phyloP scores from a whole-genome alignment of 2,888 invertebrate genomes.

The Cybosia mesomella region DNA sequence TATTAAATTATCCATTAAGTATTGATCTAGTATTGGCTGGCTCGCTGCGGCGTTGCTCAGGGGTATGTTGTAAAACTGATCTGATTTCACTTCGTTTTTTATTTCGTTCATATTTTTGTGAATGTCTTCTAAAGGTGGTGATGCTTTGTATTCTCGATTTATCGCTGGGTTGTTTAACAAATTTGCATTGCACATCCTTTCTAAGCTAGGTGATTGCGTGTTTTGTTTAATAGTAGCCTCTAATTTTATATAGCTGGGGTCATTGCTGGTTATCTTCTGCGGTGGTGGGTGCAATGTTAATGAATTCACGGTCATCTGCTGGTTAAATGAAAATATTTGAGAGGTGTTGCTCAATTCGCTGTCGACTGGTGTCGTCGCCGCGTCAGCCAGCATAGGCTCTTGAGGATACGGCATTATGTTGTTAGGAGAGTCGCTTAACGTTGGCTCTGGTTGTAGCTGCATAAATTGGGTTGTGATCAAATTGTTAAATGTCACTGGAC shows the following conservation, averaged over 20 bases:
- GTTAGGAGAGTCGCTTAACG: conserved; percentile 73
- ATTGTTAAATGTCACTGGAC: conserved; percentile 81
- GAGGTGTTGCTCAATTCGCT: conserved; percentile 65
- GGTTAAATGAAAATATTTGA: conserved; percentile 79
- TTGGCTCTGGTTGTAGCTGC: conserved; percentile 78
- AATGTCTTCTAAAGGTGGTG: conserved; percentile 80
- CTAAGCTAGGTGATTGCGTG: conserved; percentile 80
- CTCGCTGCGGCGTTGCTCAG: conserved; percentile 67
- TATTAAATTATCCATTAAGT: conserved; percentile 78
- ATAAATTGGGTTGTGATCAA: conserved; percentile 81
- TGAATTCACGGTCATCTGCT: conserved; percentile 75
- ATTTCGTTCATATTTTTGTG: conserved; percentile 81
- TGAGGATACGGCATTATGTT: conserved; percentile 73
- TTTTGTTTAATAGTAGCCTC: conserved; percentile 82
- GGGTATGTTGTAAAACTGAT: conserved; percentile 74
- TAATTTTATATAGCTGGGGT: conserved; percentile 82
- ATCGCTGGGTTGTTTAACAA: conserved; percentile 70
- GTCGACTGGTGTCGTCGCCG: conserved; percentile 72
- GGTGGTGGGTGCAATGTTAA: conserved; percentile 75
- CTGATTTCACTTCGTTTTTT: conserved; percentile 82
- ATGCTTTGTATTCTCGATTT: conserved; percentile 78
- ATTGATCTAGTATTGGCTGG: conserved; percentile 77
- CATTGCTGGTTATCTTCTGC: conserved; percentile 75
- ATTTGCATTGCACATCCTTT: conserved; percentile 80
- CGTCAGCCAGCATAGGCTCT: conserved; percentile 68